A percentile compares a stretch with the other conserved stretches of the same genome.
These are phyloP conservation scores for Uropetala carovei DNA, from an alignment of 2,888 invertebrate species.

Conservation along the genomic window DNA sequence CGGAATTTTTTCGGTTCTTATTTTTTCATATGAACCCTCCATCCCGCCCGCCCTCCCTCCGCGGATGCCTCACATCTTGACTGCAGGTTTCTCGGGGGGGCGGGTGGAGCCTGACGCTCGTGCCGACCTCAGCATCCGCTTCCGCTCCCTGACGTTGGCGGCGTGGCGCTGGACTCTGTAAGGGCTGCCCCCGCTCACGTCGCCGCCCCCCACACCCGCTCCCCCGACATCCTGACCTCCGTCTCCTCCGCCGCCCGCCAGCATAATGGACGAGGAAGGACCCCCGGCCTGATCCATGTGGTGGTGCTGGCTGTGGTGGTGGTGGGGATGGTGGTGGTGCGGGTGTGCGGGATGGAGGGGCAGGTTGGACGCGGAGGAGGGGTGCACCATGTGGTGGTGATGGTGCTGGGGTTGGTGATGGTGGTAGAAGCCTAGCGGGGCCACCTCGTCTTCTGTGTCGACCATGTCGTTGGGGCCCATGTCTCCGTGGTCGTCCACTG, in stretches of 20 bases:
- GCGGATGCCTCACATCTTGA: slow-evolving; percentile 73
- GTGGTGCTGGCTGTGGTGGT: slow-evolving; percentile 48
- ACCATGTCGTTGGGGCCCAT: slow-evolving; percentile 40
- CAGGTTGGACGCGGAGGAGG: slow-evolving; percentile 5
- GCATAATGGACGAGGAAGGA: slow-evolving; percentile 47
- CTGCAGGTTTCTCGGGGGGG: slow-evolving; percentile 71
- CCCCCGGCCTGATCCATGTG: slow-evolving; percentile 17
- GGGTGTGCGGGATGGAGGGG: slow-evolving; percentile 40
- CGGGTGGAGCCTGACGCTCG: slow-evolving; percentile 71
- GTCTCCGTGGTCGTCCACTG: slow-evolving; percentile 55
- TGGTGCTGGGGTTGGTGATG: slow-evolving; percentile 50
- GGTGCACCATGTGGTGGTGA: slow-evolving; percentile 36
- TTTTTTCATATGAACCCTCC: neutral
- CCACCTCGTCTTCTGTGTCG: slow-evolving; percentile 59
- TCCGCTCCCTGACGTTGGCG: slow-evolving; percentile 96
- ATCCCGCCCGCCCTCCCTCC: slow-evolving; percentile 66
- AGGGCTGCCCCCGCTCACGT: slow-evolving; percentile 80
- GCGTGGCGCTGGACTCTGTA: slow-evolving; percentile 94
- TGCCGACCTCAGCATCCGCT: slow-evolving; percentile 98
- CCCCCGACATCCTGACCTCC: slow-evolving; percentile 69
- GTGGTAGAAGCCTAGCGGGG: slow-evolving; percentile 45
- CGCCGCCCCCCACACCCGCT: slow-evolving; percentile 69
- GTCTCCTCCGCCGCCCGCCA: slow-evolving; percentile 73
- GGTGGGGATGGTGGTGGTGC: slow-evolving; percentile 66
- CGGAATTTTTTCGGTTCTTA: neutral